A percentile compares a stretch with the other conserved stretches of the same genome.
Evolutionary conservation across 2,113 vertebrate genomes (phyloP).

Genomic region (Porphyrio hochstetteri): DNA sequence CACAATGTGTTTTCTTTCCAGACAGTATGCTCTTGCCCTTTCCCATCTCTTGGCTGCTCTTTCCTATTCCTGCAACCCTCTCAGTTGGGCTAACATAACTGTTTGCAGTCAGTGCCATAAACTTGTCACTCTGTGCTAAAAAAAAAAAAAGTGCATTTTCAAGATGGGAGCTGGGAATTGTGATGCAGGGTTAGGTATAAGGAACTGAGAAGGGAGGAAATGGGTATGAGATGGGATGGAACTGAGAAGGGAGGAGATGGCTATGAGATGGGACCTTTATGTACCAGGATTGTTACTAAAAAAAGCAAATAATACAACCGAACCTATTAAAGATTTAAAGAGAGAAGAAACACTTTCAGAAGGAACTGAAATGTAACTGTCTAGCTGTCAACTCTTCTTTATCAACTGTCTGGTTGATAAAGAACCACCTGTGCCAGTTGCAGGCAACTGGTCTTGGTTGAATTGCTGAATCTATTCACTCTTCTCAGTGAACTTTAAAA

Average conservation of each 20-base stretch:
- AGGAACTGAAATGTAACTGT: background rate
- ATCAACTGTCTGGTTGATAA: background rate
- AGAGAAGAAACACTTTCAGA: background rate
- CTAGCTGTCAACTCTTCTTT: background rate
- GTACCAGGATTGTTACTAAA: background rate
- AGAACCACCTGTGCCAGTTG: background rate
- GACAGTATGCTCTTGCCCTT: slow-evolving; percentile 20
- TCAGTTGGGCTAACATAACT: slow-evolving; percentile 18
- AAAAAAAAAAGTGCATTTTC: background rate
- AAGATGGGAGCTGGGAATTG: background rate
- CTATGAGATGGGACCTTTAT: background rate
- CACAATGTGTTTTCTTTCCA: slow-evolving; percentile 47
- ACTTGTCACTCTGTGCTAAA: background rate
- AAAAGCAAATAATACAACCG: background rate
- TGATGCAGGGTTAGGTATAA: background rate
- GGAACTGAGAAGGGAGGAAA: background rate
- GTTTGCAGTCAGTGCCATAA: background rate
- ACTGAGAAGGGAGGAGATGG: background rate
- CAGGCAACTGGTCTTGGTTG: background rate
- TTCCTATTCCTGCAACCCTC: background rate
- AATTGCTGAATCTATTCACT: background rate
- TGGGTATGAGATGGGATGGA: background rate
- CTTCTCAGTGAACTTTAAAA: background rate
- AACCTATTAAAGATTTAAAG: background rate
- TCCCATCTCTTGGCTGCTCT: slow-evolving; percentile 21